These are phyloP conservation scores for Thalassarche chlororhynchos DNA, from an alignment of 2,113 vertebrate genomes.

Conservation along the genomic window DNA sequence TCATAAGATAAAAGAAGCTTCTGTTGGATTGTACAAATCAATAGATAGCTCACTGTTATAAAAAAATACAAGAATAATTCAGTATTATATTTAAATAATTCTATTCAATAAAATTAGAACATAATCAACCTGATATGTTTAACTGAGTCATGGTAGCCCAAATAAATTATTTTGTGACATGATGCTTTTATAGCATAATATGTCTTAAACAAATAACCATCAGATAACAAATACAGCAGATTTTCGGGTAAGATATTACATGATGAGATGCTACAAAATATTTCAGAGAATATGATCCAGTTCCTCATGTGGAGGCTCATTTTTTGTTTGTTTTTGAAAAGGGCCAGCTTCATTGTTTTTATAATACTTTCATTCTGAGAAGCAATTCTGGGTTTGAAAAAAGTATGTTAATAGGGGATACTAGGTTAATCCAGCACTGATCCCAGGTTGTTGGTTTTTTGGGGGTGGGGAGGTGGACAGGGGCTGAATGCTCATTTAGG, in stretches of 20 bases:
- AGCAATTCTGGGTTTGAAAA: background rate
- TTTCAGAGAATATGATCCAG: background rate
- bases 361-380: background rate
- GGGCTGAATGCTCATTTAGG: background rate
- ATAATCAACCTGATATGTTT: background rate
- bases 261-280: background rate
- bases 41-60: background rate
- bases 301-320: background rate
- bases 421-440: background rate
- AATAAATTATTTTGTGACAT: background rate
- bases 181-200: background rate
- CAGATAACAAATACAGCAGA: background rate
- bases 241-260: background rate
- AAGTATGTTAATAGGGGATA: background rate
- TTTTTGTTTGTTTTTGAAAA: background rate
- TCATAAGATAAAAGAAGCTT: background rate
- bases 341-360: background rate
- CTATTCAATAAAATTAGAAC: background rate
- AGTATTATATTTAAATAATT: background rate
- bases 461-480: background rate
- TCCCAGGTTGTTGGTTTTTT: background rate
- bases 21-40: too few relatives aligned
- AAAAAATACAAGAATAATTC: background rate
- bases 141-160: background rate
- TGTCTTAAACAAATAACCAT: background rate